A percentile compares a stretch with the other conserved stretches of the same genome.
These are phyloP conservation scores for Maconellicoccus hirsutus DNA, from an alignment of 1,140 invertebrate genomes.

Conservation along the genomic window DNA sequence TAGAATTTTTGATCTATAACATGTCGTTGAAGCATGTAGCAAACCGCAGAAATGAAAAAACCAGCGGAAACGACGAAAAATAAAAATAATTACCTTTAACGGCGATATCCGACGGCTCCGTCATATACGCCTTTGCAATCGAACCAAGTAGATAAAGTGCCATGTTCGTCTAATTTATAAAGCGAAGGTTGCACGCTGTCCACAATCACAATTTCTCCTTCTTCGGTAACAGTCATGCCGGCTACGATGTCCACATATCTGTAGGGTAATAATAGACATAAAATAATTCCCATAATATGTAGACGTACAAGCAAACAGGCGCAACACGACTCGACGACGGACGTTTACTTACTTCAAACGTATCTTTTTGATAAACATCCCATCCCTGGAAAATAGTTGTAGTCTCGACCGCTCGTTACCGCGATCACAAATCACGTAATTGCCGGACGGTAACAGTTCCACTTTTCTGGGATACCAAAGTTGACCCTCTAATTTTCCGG, in stretches of 20 bases:
- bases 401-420: slow-evolving; percentile 91
- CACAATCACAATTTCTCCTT: slow-evolving; percentile 90
- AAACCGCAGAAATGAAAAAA: slow-evolving; percentile 25
- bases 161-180: slow-evolving; percentile 67
- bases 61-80: not conserved
- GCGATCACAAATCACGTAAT: slow-evolving; percentile 91
- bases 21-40: no score
- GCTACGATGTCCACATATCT: slow-evolving; percentile 96
- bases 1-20: slow-evolving; percentile 82
- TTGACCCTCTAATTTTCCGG: slow-evolving; percentile 89
- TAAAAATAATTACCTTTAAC: slow-evolving; percentile 58
- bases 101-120: slow-evolving; percentile 92
- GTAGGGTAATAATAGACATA: not conserved
- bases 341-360: slow-evolving; percentile 53
- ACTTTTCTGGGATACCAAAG: slow-evolving; percentile 95
- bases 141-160: slow-evolving; percentile 85
- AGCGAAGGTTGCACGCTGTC: slow-evolving; percentile 93
- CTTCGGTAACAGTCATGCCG: slow-evolving; percentile 76
- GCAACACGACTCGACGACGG: not conserved
- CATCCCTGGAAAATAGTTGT: slow-evolving; percentile 87
- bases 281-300: not conserved
- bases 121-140: slow-evolving; percentile 94
- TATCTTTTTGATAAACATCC: slow-evolving; percentile 83
- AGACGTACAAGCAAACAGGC: not conserved
- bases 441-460: slow-evolving; percentile 76